Base-by-base conservation (phyloP, 30 jellyfish, hydroid and myxozoan species). In the Hydra vulgaris region DNA sequence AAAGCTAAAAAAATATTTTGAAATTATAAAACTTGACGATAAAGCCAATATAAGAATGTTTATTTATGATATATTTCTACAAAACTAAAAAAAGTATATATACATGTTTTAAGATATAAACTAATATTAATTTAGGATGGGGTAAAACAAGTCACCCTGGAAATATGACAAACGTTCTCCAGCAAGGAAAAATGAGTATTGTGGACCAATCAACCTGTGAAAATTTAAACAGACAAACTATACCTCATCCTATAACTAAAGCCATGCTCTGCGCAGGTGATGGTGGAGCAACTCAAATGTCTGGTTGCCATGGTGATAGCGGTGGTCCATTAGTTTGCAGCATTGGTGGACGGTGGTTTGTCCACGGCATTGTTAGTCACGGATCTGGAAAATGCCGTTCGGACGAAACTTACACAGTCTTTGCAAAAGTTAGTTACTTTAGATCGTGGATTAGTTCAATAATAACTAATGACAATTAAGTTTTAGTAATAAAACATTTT, bases 261-360 rank as follows among this genome's bases (percentile, higher is more conserved):
- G 81, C 86, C n/a, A 89, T 89, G 96, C 82, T 89, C n/a, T 89
- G 96, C 73, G 96, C 91, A 15, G 96, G 96, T 0, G 79, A 83
- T 27, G 96, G 91, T 8, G 94, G 88, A 5, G 21, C 1, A 0
- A 84, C 84, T 15, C 88, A 82, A 25, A 83, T 54, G 18, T 84
- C 95, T 77, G 97, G 97, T 23, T 89, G 97, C 78, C 95, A 85
- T 71, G 97, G 97, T n/a, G 97, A 89, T 70, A 80, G 93, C 54
- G 97, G 97, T 23, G 97, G 97, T 25, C 97, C 97, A 40, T 89
- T 89, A 55, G 97, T 89, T 69, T 89, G 97, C 88, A 84, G 77
- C 69, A 80, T 82, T 16, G 95, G 95, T 0, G 89, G 95, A 21
- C 66, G 88, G 0, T 89, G 92, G 94, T 89, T 76, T 19, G 86